These are phyloP conservation scores for Psettodes erumei DNA, from an alignment of 2,113 vertebrate genomes.

Conservation along the genomic window DNA sequence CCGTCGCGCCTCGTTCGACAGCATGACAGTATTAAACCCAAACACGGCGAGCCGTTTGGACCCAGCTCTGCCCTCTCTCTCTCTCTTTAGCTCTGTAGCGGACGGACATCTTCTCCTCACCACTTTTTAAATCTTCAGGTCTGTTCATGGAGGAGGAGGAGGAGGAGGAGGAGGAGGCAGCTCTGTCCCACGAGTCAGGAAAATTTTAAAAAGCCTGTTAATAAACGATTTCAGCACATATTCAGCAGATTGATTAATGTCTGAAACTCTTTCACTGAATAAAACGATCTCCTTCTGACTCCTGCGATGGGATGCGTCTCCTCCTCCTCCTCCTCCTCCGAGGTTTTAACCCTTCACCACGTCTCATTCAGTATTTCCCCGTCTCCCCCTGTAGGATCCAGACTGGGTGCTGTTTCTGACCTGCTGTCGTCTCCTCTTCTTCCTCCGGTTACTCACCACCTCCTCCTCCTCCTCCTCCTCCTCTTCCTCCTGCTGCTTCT, in stretches of 20 bases:
- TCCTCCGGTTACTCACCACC: background rate
- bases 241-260: too few relatives aligned
- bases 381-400: constrained; percentile 61
- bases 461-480: background rate
- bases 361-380: constrained; percentile 30
- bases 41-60: constrained; percentile 17
- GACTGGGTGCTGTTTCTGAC: constrained; percentile 38
- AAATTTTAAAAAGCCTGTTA: too few relatives aligned
- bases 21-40: background rate
- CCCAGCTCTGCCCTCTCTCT: constrained; percentile 31
- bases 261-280: too few relatives aligned
- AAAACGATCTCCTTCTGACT: too few relatives aligned
- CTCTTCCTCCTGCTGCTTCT: constrained; percentile 38
- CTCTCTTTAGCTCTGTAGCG: background rate
- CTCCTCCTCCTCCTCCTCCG: constrained; percentile 9
- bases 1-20: background rate
- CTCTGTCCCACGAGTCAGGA: constrained; percentile 4
- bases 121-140: too few relatives aligned
- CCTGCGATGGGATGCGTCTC: background rate
- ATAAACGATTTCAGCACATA: background rate
- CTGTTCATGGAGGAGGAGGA: too few relatives aligned
- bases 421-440: constrained; percentile 10
- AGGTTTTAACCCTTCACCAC: constrained; percentile 15
- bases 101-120: constrained; percentile 13
- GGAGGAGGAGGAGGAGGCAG: background rate